These are phyloP conservation scores for Planiliza haematocheilus DNA, from an alignment of 2,113 vertebrate species.

Conservation along the genomic window DNA sequence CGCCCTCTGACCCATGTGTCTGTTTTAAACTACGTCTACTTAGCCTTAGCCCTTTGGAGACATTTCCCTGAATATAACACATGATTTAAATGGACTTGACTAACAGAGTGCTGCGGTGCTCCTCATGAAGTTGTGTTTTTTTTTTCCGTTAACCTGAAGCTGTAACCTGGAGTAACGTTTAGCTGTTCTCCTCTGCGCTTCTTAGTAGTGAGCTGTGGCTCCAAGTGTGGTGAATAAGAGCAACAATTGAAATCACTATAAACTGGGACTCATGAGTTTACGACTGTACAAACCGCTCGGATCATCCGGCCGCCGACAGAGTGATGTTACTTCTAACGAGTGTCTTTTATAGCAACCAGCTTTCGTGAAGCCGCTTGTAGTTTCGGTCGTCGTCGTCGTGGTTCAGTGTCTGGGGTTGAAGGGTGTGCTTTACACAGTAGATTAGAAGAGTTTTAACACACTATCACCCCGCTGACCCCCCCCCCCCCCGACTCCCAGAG, in stretches of 20 bases:
- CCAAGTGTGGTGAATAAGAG: not conserved
- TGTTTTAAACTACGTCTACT: conserved; percentile 29
- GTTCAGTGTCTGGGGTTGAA: not conserved
- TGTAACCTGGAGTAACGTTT: conserved; percentile 34
- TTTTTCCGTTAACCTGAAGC: conserved; percentile 9
- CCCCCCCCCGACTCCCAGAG: conserved; percentile 16
- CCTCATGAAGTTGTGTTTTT: conserved; percentile 1
- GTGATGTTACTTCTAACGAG: no score
- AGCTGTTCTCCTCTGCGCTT: not conserved
- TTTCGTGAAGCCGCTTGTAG: no score
- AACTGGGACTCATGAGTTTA: conserved; percentile 14
- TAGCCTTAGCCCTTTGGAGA: conserved; percentile 45
- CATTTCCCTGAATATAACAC: conserved; percentile 29
- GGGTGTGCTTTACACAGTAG: not conserved
- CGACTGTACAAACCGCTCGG: no score
- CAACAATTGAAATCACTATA: conserved; percentile 5
- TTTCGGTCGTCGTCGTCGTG: no score
- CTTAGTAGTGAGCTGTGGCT: not conserved
- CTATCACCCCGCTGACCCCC: not conserved
- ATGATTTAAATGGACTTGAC: conserved; percentile 40
- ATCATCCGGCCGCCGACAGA: no score
- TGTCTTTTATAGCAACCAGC: no score
- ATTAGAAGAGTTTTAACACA: conserved; percentile 3
- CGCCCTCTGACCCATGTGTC: conserved; percentile 14
- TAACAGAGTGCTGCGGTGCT: conserved; percentile 27